Evolutionary conservation across 2,888 invertebrate species (phyloP).

Genomic region (Geophilus truncorum): DNA sequence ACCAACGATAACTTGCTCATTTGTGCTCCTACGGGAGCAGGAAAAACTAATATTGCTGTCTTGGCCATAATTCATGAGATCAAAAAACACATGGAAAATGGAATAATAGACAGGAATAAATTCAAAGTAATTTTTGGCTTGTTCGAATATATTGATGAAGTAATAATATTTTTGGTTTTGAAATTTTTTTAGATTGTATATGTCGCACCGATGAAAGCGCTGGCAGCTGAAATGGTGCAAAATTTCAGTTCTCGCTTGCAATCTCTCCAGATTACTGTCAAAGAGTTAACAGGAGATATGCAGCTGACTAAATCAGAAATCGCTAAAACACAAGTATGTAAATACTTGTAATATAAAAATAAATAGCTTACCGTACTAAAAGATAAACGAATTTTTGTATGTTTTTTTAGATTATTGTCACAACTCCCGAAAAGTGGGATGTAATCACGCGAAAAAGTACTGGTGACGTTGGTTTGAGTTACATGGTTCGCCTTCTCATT

Average conservation of each 20-base stretch:
- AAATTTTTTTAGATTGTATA: slow-evolving; percentile 81
- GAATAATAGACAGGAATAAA: slow-evolving; percentile 77
- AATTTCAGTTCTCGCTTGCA: slow-evolving; percentile 81
- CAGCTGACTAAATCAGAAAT: slow-evolving; percentile 92
- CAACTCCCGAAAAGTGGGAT: slow-evolving; percentile 99
- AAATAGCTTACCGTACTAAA: no score
- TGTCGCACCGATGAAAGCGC: slow-evolving; percentile 98
- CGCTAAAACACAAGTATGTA: slow-evolving; percentile 72
- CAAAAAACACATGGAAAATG: slow-evolving; percentile 72
- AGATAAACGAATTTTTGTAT: background rate
- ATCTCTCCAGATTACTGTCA: slow-evolving; percentile 72
- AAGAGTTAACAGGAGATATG: slow-evolving; percentile 97
- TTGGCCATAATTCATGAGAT: slow-evolving; percentile 86
- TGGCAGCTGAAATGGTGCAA: slow-evolving; percentile 96
- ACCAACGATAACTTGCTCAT: slow-evolving; percentile 95
- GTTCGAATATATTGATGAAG: no score
- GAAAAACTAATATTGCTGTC: slow-evolving; percentile 98
- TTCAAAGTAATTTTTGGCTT: slow-evolving; percentile 88
- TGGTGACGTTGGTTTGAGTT: slow-evolving; percentile 82
- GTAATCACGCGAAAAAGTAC: slow-evolving; percentile 86
- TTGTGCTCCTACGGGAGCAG: slow-evolving; percentile 98
- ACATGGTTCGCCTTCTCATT: slow-evolving; percentile 85
- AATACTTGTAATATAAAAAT: no score
- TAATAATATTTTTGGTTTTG: no score
- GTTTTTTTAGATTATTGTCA: slow-evolving; percentile 73